phyloP scores from a whole-genome alignment of 2,888 invertebrate genomes.

The Hyposoter didymator region DNA sequence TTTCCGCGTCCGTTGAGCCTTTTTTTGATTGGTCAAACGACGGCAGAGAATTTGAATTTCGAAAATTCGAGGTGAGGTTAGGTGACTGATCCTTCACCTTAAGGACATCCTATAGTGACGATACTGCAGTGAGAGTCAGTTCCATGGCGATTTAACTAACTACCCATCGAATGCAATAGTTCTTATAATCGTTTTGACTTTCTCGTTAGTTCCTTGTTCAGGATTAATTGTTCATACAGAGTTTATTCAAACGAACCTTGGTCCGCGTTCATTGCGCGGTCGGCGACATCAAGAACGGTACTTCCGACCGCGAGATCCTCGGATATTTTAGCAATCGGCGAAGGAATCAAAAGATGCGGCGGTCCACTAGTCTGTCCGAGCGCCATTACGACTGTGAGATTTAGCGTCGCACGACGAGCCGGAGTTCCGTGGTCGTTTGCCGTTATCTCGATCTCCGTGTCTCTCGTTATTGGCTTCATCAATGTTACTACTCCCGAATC shows the following conservation, averaged over 20 bases:
- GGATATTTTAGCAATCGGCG: constrained; percentile 91
- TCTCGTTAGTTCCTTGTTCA: constrained; percentile 21
- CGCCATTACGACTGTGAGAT: constrained; percentile 87
- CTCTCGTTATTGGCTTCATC: constrained; percentile 86
- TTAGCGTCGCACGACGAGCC: constrained; percentile 88
- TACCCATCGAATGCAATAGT: constrained; percentile 23
- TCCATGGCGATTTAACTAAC: constrained; percentile 38
- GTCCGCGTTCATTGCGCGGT: constrained; percentile 88
- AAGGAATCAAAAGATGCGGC: constrained; percentile 91
- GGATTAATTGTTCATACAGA: constrained; percentile 56
- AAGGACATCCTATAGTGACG: background rate
- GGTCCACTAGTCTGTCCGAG: constrained; percentile 92
- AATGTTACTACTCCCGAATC: constrained; percentile 92
- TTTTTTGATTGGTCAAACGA: too few relatives aligned
- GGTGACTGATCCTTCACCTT: too few relatives aligned
- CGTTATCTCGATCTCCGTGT: constrained; percentile 90
- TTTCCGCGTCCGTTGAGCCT: too few relatives aligned
- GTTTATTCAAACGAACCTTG: constrained; percentile 85
- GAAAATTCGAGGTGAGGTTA: too few relatives aligned
- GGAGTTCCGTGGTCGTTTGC: constrained; percentile 95
- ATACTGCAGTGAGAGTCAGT: constrained; percentile 31
- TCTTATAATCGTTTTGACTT: background rate
- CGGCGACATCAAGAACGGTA: constrained; percentile 91
- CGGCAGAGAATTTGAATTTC: too few relatives aligned
- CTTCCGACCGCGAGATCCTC: constrained; percentile 91